These are phyloP conservation scores for Rhabdomys dilectus DNA, from an alignment of 2,113 vertebrate species.

Conservation along the genomic window DNA sequence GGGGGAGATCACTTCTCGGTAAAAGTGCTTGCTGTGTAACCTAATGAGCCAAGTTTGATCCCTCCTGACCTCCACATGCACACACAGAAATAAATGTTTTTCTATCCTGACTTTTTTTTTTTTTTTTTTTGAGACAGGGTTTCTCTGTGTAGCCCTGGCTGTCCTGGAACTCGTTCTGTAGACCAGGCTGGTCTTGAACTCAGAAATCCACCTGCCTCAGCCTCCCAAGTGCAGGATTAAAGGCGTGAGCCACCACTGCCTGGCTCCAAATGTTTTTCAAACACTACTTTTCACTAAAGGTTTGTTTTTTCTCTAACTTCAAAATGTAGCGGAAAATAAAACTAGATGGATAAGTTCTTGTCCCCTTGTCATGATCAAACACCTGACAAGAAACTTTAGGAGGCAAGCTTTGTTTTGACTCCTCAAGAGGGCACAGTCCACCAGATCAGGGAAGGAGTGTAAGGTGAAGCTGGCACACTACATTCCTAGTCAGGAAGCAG, in stretches of 20 bases:
- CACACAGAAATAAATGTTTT: not conserved
- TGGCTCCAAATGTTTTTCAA: not conserved
- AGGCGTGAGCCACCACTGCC: too few species aligned
- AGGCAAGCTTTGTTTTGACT: not conserved
- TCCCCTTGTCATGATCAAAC: not conserved
- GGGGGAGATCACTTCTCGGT: not conserved
- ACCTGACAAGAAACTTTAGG: not conserved
- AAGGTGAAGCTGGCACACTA: not conserved
- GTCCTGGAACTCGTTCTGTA: too few species aligned
- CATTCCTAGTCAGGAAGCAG: not conserved
- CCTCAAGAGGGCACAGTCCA: not conserved
- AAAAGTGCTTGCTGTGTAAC: not conserved
- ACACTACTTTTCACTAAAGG: not conserved
- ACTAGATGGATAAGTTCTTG: not conserved
- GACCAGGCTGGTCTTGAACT: too few species aligned
- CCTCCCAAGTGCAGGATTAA: too few species aligned
- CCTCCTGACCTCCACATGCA: not conserved
- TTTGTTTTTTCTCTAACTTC: not conserved
- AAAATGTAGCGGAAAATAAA: conserved; percentile 4
- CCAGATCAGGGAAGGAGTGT: not conserved
- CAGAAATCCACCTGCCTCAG: too few species aligned
- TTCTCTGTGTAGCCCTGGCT: too few species aligned
- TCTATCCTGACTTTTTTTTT: too few species aligned
- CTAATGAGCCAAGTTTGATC: not conserved
- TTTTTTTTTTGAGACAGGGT: too few species aligned